These are phyloP conservation scores for Semnornis frantzii DNA, from an alignment of 2,113 vertebrate genomes.

Conservation along the genomic window DNA sequence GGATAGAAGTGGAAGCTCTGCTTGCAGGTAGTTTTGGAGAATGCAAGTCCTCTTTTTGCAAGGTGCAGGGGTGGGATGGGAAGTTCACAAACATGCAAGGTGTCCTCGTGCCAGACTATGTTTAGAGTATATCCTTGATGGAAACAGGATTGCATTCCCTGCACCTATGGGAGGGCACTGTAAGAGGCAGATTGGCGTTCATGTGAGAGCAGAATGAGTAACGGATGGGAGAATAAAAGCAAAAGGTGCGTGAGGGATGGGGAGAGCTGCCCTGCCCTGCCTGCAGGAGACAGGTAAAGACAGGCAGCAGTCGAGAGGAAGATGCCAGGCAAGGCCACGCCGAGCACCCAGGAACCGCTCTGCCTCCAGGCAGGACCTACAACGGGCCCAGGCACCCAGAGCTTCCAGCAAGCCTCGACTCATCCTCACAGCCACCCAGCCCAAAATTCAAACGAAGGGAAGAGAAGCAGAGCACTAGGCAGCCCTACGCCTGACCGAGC, in stretches of 20 bases:
- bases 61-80: neutral
- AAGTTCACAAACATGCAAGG: accelerated
- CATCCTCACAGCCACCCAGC: neutral
- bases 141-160: neutral
- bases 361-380: neutral
- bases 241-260: neutral
- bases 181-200: neutral
- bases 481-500: neutral
- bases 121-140: neutral
- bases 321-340: neutral
- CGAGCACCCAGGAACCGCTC: neutral
- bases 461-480: neutral
- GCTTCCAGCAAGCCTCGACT: neutral
- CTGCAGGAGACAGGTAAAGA: neutral
- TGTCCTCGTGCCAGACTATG: accelerated
- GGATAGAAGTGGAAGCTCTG: neutral
- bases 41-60: neutral
- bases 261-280: neutral
- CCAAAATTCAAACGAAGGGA: neutral
- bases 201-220: neutral
- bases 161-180: accelerated
- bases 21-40: neutral
- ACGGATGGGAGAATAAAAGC: neutral
- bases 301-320: neutral
- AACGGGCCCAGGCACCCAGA: neutral